Evolutionary conservation across 2,113 vertebrate genomes (phyloP).

Genomic region (Bubo bubo): DNA sequence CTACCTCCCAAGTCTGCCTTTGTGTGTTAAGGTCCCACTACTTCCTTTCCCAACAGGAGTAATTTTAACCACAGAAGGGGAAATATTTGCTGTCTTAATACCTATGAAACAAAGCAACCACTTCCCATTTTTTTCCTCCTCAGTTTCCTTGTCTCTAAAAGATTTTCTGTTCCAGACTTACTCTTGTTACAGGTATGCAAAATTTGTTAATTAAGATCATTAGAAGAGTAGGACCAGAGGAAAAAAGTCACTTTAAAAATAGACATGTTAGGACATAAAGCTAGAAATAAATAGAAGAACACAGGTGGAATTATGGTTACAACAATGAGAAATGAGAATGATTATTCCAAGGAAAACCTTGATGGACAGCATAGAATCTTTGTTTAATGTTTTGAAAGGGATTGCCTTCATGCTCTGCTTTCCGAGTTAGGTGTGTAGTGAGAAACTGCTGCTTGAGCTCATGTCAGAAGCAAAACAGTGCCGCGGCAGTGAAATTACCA

Average conservation of each 20-base stretch:
- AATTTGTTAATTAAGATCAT: not conserved
- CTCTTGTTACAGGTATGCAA: not conserved
- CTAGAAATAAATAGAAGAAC: not conserved
- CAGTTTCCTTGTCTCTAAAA: not conserved
- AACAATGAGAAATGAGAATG: not conserved
- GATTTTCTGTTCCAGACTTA: not conserved
- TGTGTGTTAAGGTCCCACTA: not conserved
- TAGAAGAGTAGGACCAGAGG: not conserved
- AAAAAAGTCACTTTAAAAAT: not conserved
- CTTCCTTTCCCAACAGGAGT: not conserved
- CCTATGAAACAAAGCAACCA: not conserved
- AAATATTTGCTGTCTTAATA: not conserved
- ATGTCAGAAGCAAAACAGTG: not conserved
- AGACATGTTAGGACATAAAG: not conserved
- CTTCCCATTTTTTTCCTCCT: not conserved
- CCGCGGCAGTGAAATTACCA: not conserved
- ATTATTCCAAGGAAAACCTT: not conserved
- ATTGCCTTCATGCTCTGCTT: not conserved
- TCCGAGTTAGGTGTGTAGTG: not conserved
- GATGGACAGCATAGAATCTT: not conserved
- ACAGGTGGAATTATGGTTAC: not conserved
- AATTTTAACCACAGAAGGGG: not conserved
- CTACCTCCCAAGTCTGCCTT: not conserved
- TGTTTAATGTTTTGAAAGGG: not conserved
- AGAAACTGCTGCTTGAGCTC: not conserved